Evolutionary conservation across 2,888 invertebrate species (phyloP).

Genomic region (Hirtodrosophila cameraria): DNA sequence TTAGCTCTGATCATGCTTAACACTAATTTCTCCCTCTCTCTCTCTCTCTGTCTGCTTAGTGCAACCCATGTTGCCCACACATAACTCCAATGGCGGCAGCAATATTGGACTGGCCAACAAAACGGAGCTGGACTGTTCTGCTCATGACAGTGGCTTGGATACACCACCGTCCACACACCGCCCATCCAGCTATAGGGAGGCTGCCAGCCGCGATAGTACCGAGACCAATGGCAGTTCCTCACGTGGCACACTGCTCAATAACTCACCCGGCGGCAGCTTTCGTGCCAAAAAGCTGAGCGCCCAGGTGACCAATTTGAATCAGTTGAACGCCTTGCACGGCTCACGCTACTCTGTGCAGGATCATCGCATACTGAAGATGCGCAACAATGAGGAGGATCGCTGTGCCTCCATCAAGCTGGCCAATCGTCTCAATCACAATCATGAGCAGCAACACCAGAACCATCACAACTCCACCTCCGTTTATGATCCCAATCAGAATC

Average conservation of each 20-base stretch:
- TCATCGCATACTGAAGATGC: constrained; percentile 83
- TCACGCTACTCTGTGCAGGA: constrained; percentile 83
- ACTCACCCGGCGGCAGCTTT: constrained; percentile 83
- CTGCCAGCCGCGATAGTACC: constrained; percentile 80
- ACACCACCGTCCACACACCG: constrained; percentile 85
- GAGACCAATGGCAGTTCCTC: constrained; percentile 83
- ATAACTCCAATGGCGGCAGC: constrained; percentile 52
- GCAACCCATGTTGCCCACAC: constrained; percentile 82
- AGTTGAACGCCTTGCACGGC: constrained; percentile 77
- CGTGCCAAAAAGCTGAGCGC: constrained; percentile 80
- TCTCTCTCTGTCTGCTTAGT: constrained; percentile 82
- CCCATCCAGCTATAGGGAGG: constrained; percentile 84
- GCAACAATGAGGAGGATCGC: constrained; percentile 83
- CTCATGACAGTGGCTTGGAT: constrained; percentile 84
- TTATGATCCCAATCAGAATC: constrained; percentile 84
- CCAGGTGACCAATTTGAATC: constrained; percentile 81
- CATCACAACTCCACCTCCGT: constrained; percentile 30
- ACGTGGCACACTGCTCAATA: constrained; percentile 82
- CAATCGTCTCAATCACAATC: constrained; percentile 79
- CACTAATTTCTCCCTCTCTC: background rate
- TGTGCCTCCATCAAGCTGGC: constrained; percentile 80
- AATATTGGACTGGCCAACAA: constrained; percentile 57
- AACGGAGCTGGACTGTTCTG: constrained; percentile 86
- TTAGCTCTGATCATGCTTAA: background rate
- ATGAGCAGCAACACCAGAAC: constrained; percentile 58